Base-by-base conservation (phyloP, 2,888 invertebrate species). In the Erebia epiphron region DNA sequence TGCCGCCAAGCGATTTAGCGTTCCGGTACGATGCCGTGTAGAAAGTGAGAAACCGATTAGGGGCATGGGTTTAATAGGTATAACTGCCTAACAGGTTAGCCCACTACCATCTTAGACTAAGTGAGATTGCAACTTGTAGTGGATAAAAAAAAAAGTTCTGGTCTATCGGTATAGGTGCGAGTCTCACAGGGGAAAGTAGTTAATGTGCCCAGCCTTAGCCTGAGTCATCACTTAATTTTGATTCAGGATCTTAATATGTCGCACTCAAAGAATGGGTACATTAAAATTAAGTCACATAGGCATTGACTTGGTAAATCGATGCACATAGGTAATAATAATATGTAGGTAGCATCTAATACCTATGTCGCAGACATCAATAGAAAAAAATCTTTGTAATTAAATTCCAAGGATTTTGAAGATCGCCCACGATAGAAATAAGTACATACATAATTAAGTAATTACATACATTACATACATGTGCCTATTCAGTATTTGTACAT, bases 341-440 rank as follows among this genome's bases (percentile, higher is more conserved):
- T 35, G 7, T 35, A 35, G 35, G 35, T 35, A 35, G 35, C 5
- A 35, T 35, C 14, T 9, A 35, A 41, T 26, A 26, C 26, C 26
- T 26, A 26, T 26, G 9, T 58, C 58, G n/a, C 14, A 60, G 41
- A 41, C 41, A 60, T 60, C 41, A 41, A 71, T 70, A 70, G 41
- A 46, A 62, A 72, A 69, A 50, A 76, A 71, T 74, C 73, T 75
- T 70, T 75, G 26, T 26, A 26, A 26, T 26, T 26, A 69, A 72
- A 76, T 75, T 74, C 72, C 69, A 66, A 65, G 71, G 71, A 75
- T 70, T 75, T 75, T 73, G 66, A 73, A 75, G 75, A 73, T 77
- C 75, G 73, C 76, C 74, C 71, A 76, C 71, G 61, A 68, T 62
- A 49, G n/a, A 26, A 54, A 60, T 41, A 58, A 35, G 16, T 67